Base-by-base conservation (phyloP, 1,140 invertebrate genomes). In the Lordiphosa stackelbergi region DNA sequence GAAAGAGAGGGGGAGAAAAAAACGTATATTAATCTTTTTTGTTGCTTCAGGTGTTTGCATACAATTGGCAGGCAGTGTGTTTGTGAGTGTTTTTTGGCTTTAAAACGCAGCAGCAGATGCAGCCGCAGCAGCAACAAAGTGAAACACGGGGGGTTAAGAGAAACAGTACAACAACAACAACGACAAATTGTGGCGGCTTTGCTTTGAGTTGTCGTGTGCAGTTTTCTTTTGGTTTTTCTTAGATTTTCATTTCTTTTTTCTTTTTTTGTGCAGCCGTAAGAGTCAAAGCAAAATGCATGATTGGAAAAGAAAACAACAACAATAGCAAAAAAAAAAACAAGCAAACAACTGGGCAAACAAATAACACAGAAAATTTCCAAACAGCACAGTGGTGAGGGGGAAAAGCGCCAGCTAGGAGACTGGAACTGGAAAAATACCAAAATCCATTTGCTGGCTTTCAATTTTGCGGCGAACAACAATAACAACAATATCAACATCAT, bases 261-360 rank as follows among this genome's bases (percentile, higher is more conserved):
- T 43, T 51, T 40, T 59, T 34, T 22, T 51, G 52, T 78, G 74
- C 73, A 73, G 57, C 43, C 31, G 43, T 79, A 62, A 79, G 60
- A 81, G 66, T 74, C 74, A 81, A 79, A 79, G 74, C 71, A 66
- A 68, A 78, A 74, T 81, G 71, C 71, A 68, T 63, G 77, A 79
- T 79, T 81, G 57, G 71, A 79, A 74, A 49, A 57, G 52, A 60
- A 43, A 78, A 52, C 40, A 19, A 49, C n/a, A 42, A 51, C 9
- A 48, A 19, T 10, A 41, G 12, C 42, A 42, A 46, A n/a, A 38
- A 24, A 48, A 51, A 61, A n/a, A n/a, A n/a, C n/a, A n/a, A n/a
- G 31, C 52, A 43, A 45, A 43, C 54, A 24, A 54, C 37, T 52
- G 66, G 49, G 37, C 63, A 43, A 49, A 45, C 54, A 24, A 54